A percentile compares a stretch with the other conserved stretches of the same genome.
Conservation (phyloP, 2,888 invertebrate species). For the Drosophila kambysellisi region DNA sequence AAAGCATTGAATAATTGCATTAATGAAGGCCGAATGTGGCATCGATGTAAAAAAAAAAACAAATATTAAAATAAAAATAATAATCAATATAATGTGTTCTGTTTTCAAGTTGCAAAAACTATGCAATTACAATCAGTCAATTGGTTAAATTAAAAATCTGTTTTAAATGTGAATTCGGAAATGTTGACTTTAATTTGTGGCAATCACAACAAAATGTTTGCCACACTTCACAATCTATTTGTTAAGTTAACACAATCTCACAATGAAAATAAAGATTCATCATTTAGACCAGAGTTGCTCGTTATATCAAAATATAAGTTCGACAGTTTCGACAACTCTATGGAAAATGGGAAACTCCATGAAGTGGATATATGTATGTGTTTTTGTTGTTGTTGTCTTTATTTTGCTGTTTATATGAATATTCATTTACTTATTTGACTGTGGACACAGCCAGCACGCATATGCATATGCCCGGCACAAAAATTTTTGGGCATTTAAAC, state of each 20-base stretch:
- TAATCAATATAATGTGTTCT: neutral
- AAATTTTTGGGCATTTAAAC: conserved; percentile 74
- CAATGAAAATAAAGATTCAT: conserved; percentile 1
- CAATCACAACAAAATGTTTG: neutral
- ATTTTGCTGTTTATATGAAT: conserved; percentile 58
- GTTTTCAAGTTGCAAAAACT: neutral
- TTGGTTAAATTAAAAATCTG: neutral
- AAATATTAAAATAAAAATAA: neutral
- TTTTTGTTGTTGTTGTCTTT: conserved; percentile 14
- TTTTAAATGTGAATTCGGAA: neutral
- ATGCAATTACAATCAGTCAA: neutral
- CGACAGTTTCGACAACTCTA: conserved; percentile 25
- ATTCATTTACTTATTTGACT: conserved; percentile 62
- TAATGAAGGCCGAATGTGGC: conserved; percentile 10
- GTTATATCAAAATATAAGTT: conserved; percentile 31
- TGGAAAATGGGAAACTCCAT: conserved; percentile 4
- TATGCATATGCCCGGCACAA: conserved; percentile 50
- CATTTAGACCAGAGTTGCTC: neutral
- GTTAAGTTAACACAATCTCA: neutral
- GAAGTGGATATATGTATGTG: neutral
- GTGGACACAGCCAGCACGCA: conserved; percentile 49
- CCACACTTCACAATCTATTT: neutral
- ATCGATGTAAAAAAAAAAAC: neutral
- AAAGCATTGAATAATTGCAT: conserved; percentile 42
- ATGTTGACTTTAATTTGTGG: neutral